These are phyloP conservation scores for Oryzias woworae DNA, from an alignment of 2,113 vertebrate species.

Conservation along the genomic window DNA sequence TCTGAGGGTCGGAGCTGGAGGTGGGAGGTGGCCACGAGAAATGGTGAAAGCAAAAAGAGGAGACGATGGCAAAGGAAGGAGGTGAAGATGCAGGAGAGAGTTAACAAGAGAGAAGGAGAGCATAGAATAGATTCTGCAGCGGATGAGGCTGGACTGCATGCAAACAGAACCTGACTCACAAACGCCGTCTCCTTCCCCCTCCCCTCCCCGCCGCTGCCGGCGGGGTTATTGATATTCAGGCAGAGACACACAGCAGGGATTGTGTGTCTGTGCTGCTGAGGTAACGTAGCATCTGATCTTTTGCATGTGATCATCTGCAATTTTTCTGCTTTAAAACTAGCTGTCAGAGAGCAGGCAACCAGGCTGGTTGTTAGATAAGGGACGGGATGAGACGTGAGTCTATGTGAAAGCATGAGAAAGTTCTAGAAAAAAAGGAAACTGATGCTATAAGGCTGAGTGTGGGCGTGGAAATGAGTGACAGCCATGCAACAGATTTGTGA, in stretches of 20 bases:
- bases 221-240: conserved; percentile 58
- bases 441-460: conserved; percentile 6
- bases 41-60: conserved; percentile 13
- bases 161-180: conserved; percentile 51
- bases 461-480: conserved; percentile 40
- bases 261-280: conserved; percentile 55
- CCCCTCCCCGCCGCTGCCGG: conserved; percentile 24
- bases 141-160: conserved; percentile 38
- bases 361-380: no score
- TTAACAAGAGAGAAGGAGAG: conserved; percentile 7
- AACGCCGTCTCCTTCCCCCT: conserved; percentile 33
- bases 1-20: conserved; percentile 38
- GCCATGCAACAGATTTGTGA: conserved; percentile 33
- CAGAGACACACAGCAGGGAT: conserved; percentile 44
- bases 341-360: no score
- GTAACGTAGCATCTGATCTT: conserved; percentile 50
- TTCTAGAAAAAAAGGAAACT: conserved; percentile 18
- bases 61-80: conserved; percentile 25
- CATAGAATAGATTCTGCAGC: conserved; percentile 20
- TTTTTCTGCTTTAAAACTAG: not conserved
- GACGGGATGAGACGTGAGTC: not conserved
- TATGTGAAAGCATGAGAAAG: conserved; percentile 34
- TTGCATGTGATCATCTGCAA: conserved; percentile 27
- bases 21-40: conserved; percentile 39
- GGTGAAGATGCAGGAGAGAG: conserved; percentile 26